Evolutionary conservation across 2,888 invertebrate genomes (phyloP), one percentile per base, ranked within the genome.

Genomic region (Zhengitettix transpicula): DNA sequence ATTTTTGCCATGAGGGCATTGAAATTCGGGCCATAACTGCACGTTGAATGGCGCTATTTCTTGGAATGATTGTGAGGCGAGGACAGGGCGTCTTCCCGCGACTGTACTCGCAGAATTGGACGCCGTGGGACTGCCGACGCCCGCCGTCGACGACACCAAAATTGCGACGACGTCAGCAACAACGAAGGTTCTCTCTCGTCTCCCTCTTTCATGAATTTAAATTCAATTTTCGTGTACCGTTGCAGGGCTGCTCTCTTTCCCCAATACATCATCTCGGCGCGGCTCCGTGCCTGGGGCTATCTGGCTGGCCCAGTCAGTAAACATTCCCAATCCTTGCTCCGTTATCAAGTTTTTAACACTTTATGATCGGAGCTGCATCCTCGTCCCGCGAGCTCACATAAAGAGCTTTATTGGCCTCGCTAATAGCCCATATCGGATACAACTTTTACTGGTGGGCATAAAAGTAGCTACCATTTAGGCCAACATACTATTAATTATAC

Each of bases 141-240:
- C 17, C 28, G 53, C 53, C 16, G n/a, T 12, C 28, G 47, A 47
- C 47, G 47, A 47, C 47, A 47, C 47, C 47, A 47, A 47, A 47
- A 57, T 47, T 57, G 57, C 57, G 57, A 57, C 57, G 47, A 44
- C 57, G 47, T 44, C 57, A 52, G 47, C 57, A 57, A 57, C 57
- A 44, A 52, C 52, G 17, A n/a, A 40, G 47, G 16, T 53, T 53
- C 42, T 16, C 44, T 11, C 40, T 42, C 41, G 15, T 17, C 51
- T 5, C 47, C 42, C 42, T 28, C 40, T 62, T 62, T 62, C 62
- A 60, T 62, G 60, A 62, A 62, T 62, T 62, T 62, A 62, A 62
- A 62, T 62, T 62, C 62, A 62, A 62, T 62, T 62, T 62, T 62
- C 62, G 58, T 62, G 62, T 62, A 62, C 60, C 56, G 54, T 54